A percentile compares a stretch with the other conserved stretches of the same genome.
phyloP scores from a whole-genome alignment of 1,140 invertebrate genomes.

The Laodelphax striatellus region DNA sequence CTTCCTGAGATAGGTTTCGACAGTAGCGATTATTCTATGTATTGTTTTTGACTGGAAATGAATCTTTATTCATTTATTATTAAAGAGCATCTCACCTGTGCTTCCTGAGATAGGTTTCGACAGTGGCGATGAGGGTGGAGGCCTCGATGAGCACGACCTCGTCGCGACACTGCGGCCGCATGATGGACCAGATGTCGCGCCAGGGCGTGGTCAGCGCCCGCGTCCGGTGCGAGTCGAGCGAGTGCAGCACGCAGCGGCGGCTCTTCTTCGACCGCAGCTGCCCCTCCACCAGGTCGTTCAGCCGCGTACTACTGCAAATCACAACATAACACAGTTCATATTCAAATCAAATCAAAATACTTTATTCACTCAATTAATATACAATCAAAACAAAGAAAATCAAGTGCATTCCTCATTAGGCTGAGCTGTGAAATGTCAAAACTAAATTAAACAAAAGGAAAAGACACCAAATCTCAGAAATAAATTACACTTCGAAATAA shows the following conservation, averaged over 20 bases:
- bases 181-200: conserved; percentile 77
- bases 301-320: conserved; percentile 47
- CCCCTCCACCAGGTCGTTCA: conserved; percentile 65
- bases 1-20: too few relatives aligned
- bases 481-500: too few relatives aligned
- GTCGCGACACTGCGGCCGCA: conserved; percentile 69
- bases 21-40: too few relatives aligned
- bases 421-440: too few relatives aligned
- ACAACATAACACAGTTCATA: neutral
- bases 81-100: conserved; percentile 47
- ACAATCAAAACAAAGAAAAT: too few relatives aligned
- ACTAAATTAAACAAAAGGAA: too few relatives aligned
- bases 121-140: conserved; percentile 64
- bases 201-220: conserved; percentile 51
- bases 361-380: too few relatives aligned
- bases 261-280: conserved; percentile 78
- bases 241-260: conserved; percentile 73
- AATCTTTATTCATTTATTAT: too few relatives aligned
- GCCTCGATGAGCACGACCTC: conserved; percentile 78
- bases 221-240: conserved; percentile 71
- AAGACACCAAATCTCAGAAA: too few relatives aligned
- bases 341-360: conserved; percentile 9
- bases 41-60: too few relatives aligned
- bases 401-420: too few relatives aligned
- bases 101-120: conserved; percentile 81